A percentile compares a stretch with the other conserved stretches of the same genome.
Conservation (phyloP, 1,140 invertebrate species). For the Stratiolaelaps scimitus region DNA sequence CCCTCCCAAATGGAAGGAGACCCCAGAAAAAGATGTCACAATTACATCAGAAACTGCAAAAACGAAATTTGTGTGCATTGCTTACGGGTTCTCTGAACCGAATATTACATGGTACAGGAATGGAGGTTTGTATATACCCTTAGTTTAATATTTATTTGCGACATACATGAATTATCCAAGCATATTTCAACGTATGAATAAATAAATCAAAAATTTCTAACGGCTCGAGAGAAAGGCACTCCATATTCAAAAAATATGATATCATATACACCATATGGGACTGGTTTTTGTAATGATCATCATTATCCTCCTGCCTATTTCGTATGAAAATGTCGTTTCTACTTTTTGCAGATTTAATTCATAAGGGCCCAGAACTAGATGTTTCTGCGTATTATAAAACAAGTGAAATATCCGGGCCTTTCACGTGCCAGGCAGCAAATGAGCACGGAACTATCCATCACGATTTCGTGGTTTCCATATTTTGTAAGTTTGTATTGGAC, state of each 20-base stretch:
- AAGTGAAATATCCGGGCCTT: conserved; percentile 1
- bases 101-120: not conserved
- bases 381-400: too few relatives aligned
- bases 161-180: not conserved
- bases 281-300: too few relatives aligned
- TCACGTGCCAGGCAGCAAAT: not conserved
- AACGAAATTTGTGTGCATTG: not conserved
- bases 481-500: conserved; percentile 3
- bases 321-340: too few relatives aligned
- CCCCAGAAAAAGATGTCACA: not conserved
- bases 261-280: too few relatives aligned
- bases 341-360: too few relatives aligned
- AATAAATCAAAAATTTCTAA: too few relatives aligned
- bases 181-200: not conserved
- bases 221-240: too few relatives aligned
- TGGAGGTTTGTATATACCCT: not conserved
- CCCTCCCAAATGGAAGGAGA: not conserved
- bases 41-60: not conserved
- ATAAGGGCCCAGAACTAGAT: too few relatives aligned
- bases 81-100: not conserved
- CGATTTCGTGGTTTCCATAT: not conserved
- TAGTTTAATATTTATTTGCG: not conserved
- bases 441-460: conserved; percentile 6
- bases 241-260: too few relatives aligned
- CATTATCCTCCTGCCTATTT: too few relatives aligned